phyloP scores from a whole-genome alignment of 2,888 invertebrate species.

The Atrina japonica region DNA sequence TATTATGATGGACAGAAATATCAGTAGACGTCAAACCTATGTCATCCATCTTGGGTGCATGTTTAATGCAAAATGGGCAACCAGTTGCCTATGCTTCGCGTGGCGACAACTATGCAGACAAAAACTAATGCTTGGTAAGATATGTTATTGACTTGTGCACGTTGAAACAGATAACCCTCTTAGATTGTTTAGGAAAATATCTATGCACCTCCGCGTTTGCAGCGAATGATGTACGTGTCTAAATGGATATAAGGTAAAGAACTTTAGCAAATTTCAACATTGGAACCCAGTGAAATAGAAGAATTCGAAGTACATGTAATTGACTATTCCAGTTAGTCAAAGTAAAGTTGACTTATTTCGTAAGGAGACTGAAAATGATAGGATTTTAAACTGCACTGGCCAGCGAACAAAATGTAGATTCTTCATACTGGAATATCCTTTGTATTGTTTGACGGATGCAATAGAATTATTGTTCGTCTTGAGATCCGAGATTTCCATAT shows the following conservation, averaged over 20 bases:
- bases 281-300: background rate
- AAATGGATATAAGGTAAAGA: constrained; percentile 29
- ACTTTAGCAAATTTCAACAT: constrained; percentile 8
- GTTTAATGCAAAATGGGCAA: constrained; percentile 53
- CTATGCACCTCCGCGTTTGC: constrained; percentile 37
- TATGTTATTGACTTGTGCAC: constrained; percentile 44
- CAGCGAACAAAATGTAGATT: constrained; percentile 20
- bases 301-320: constrained; percentile 27
- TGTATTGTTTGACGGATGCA: constrained; percentile 30
- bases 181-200: constrained; percentile 34
- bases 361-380: constrained; percentile 37
- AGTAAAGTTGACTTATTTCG: constrained; percentile 22
- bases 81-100: constrained; percentile 61
- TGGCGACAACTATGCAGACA: constrained; percentile 54
- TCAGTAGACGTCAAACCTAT: constrained; percentile 43
- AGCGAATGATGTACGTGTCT: constrained; percentile 43
- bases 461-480: constrained; percentile 41
- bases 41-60: constrained; percentile 56
- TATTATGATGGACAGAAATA: constrained; percentile 34
- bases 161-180: too few species aligned
- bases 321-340: constrained; percentile 27
- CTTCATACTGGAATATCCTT: constrained; percentile 40
- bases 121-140: constrained; percentile 49
- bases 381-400: constrained; percentile 41
- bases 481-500: constrained; percentile 32